Base-by-base conservation (phyloP, 2,113 vertebrate genomes). In the Neomonachus schauinslandi region DNA sequence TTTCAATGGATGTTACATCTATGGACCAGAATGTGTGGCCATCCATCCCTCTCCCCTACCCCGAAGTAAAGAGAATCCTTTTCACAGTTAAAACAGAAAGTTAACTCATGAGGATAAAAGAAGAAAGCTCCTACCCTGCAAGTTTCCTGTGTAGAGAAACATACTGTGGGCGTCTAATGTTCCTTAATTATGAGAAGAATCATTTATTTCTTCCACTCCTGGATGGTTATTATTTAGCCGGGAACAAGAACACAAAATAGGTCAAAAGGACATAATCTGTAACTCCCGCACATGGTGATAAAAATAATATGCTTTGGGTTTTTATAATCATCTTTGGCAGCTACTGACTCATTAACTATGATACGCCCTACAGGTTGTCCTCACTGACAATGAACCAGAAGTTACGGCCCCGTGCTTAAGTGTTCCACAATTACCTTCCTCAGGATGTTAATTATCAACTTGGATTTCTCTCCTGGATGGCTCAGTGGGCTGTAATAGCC, bases 391-490 rank as follows among this genome's bases (percentile, higher is more conserved):
- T 85, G 97, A 98, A 55, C 80, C 97, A 97, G 89, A 89, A 98
- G 79, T 91, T 86, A 97, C 67, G 77, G 81, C 72, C 81, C 86
- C 86, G 65, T 7, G 16, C 93, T 97, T 93, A 90, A 89, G 86
- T 94, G 86, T 96, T 98, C 94, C 93, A 95, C 97, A 98, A 76
- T 97, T 96, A 89, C 69, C 96, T 97, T 98, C 96, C 89, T 96
- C 97, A 74, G 86, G 98, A 55, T 0, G 2, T 97, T 97, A 98
- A 98, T 97, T 97, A 98, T 93, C 72, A 90, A 95, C 97, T 98
- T 59, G 1, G 95, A 97, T 98, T 98, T 95, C 94, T 98, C 67
- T 96, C 96, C 96, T 19, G n/a, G 97, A 97, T 97, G 97, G 92
- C 69, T 94, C 97, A 96, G 90, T 97, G 86, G 97, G 93, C 95